These are phyloP conservation scores for Drosophila yooni DNA, from an alignment of 2,888 invertebrate genomes.

Conservation along the genomic window DNA sequence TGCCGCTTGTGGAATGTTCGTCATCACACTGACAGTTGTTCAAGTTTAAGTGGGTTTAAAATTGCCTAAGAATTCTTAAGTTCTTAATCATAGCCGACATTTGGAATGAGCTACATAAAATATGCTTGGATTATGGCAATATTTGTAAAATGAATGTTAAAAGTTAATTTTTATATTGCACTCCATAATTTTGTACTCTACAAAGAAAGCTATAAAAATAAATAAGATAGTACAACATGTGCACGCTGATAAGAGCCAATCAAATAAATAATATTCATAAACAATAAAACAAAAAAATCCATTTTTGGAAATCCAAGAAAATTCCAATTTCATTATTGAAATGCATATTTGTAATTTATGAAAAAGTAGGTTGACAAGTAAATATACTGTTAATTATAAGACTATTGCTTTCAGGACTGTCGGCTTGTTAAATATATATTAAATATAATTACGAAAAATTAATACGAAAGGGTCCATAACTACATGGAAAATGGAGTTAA, in stretches of 20 bases:
- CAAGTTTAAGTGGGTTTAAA: conserved; percentile 7
- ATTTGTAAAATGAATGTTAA: background rate
- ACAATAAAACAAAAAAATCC: background rate
- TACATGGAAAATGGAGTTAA: too few species aligned
- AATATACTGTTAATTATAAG: background rate
- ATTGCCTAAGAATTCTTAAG: background rate
- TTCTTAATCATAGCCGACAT: conserved; percentile 2
- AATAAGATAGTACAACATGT: background rate
- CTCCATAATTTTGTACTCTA: too few species aligned
- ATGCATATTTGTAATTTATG: background rate
- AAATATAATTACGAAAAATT: too few species aligned
- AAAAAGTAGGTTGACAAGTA: background rate
- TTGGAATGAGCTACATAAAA: conserved; percentile 11
- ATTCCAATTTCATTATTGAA: background rate
- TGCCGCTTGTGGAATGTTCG: conserved; percentile 14
- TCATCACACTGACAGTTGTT: conserved; percentile 23
- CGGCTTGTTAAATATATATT: background rate
- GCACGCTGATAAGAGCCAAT: background rate
- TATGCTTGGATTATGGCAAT: background rate
- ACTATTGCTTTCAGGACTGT: background rate
- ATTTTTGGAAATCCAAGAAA: background rate
- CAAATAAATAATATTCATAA: background rate
- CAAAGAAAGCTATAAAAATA: background rate
- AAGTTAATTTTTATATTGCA: background rate
- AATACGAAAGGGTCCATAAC: too few species aligned